Percentiles rank a stretch among this genome's conserved stretches.
Conservation (phyloP, 2,888 invertebrate species). For the Harpalus rubripes region DNA sequence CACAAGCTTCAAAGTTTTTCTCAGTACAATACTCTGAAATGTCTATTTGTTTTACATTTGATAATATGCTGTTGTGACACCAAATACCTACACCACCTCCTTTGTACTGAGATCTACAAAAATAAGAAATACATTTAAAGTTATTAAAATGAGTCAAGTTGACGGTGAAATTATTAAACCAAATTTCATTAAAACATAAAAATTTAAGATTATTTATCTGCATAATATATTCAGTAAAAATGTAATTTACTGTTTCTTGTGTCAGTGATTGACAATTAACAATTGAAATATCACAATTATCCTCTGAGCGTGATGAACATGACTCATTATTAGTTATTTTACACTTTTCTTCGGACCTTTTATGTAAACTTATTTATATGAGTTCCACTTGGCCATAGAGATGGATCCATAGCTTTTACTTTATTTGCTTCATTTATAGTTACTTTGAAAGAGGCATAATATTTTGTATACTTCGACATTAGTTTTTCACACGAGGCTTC, state of each 20-base stretch:
- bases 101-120: background rate
- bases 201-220: background rate
- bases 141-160: background rate
- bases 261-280: background rate
- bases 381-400: background rate
- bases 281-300: background rate
- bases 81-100: too few relatives aligned
- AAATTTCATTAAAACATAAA: background rate
- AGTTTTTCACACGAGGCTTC: background rate
- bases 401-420: background rate
- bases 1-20: too few relatives aligned
- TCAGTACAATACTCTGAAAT: too few relatives aligned
- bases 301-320: too few relatives aligned
- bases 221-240: background rate
- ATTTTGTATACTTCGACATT: background rate
- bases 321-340: too few relatives aligned
- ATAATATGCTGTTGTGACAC: too few relatives aligned
- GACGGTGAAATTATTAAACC: background rate
- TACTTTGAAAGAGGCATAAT: background rate
- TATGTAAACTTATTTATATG: background rate
- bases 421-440: background rate
- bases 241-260: background rate
- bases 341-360: background rate
- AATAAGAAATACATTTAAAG: background rate
- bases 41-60: too few relatives aligned